These are phyloP conservation scores for Rhamnusium bicolor DNA, from an alignment of 2,888 invertebrate genomes.

Conservation along the genomic window DNA sequence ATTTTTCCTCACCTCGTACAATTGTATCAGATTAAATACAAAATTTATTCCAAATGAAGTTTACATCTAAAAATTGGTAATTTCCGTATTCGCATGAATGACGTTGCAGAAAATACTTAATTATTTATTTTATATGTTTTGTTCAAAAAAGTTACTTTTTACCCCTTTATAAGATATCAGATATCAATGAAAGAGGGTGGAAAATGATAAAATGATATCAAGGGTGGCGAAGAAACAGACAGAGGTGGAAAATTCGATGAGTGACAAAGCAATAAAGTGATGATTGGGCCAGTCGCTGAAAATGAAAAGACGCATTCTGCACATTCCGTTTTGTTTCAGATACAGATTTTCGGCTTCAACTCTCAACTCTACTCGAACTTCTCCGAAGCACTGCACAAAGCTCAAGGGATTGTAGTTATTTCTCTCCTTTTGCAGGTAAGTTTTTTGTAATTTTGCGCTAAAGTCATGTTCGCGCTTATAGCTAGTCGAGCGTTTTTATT, in stretches of 20 bases:
- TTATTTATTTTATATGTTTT: no score
- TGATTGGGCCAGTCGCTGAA: conserved; percentile 67
- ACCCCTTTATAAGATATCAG: conserved; percentile 24
- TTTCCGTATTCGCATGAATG: no score
- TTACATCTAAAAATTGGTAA: no score
- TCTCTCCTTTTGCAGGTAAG: conserved; percentile 94
- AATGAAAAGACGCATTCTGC: conserved; percentile 50
- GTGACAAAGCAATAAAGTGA: conserved; percentile 69
- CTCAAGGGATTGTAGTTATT: conserved; percentile 96
- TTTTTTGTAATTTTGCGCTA: conserved; percentile 49
- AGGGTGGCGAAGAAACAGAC: conserved; percentile 63
- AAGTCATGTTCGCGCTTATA: neutral
- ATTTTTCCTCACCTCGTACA: no score
- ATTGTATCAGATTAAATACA: no score
- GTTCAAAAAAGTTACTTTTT: conserved; percentile 17
- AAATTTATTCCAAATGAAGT: no score
- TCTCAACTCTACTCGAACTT: conserved; percentile 97
- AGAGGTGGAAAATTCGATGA: conserved; percentile 69
- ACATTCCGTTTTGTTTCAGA: conserved; percentile 77
- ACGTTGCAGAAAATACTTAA: no score
- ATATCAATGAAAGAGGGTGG: conserved; percentile 16
- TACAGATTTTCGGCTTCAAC: conserved; percentile 99
- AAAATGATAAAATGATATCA: conserved; percentile 40
- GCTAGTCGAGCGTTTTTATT: neutral
- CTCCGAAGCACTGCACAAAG: conserved; percentile 93